Evolutionary conservation across 2,113 vertebrate genomes (phyloP).

Genomic region (Odocoileus virginianus): DNA sequence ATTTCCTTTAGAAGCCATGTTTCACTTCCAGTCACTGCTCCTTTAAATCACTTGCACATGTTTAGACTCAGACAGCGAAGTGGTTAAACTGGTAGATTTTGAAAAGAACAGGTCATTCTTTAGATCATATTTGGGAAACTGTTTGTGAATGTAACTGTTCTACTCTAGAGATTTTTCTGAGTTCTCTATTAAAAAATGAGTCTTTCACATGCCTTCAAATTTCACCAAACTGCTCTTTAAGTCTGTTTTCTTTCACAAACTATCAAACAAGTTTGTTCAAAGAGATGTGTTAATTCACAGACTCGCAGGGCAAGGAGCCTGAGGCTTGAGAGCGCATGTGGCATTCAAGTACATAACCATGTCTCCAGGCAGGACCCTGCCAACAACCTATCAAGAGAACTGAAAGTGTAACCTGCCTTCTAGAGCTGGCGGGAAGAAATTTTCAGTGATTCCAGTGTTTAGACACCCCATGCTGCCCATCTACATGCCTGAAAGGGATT

Average conservation of each 20-base stretch:
- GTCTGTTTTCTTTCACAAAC: slow-evolving; percentile 62
- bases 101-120: neutral
- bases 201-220: neutral
- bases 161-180: neutral
- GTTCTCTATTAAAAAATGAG: slow-evolving; percentile 14
- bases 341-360: slow-evolving; percentile 16
- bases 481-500: slow-evolving; percentile 8
- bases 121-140: slow-evolving; percentile 12
- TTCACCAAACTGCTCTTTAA: slow-evolving; percentile 41
- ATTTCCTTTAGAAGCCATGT: slow-evolving; percentile 35
- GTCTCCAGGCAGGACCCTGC: slow-evolving; percentile 30
- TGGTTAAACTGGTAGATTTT: neutral
- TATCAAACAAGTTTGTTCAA: slow-evolving; percentile 60
- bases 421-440: slow-evolving; percentile 11
- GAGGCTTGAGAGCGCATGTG: slow-evolving; percentile 2
- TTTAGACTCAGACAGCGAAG: neutral
- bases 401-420: neutral
- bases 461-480: neutral
- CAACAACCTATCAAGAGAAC: neutral
- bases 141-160: neutral
- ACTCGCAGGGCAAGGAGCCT: neutral
- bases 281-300: slow-evolving; percentile 62
- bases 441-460: neutral
- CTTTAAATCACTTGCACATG: slow-evolving; percentile 35
- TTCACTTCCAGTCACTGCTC: slow-evolving; percentile 44